Evolutionary conservation across 2,888 invertebrate species (phyloP), one percentile per base, ranked within the genome.

Genomic region (Cerceris rybyensis): DNA sequence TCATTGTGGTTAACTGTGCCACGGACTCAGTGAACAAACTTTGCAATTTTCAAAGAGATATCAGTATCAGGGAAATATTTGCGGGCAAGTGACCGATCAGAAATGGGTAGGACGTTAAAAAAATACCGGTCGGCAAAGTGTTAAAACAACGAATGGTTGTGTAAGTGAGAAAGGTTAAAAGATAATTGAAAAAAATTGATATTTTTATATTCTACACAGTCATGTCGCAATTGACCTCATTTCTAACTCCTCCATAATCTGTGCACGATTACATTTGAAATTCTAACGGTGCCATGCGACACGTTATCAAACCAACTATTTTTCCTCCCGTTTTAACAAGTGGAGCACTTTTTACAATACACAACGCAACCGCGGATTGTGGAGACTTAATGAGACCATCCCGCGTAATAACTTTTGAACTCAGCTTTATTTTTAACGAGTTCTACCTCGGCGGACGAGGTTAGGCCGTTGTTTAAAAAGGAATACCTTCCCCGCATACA

Each of bases 181-280:
- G 58, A 16, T 39, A 59, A 14, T 14, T 14, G 67, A 58, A 75
- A 72, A 75, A 68, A 70, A 70, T 70, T 54, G 57, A 52, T 58
- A 67, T 46, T 76, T 66, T 70, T 46, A 57, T 61, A 76, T 76
- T 71, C 64, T 63, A 39, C 59, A 50, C 46, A 49, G 39, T 14
- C 39, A 13, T 39, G 65, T 28, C 43, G 41, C 50, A 58, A 76
- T 70, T 60, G 65, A 58, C 76, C 63, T 9, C 57, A 55, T 76
- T 70, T 65, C 78, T 52, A 57, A 28, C 28, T 41, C 58, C 13
- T 49, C n/a, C 39, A 54, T 71, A 76, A 78, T 78, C 78, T 60
- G 50, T 8, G 14, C 46, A 39, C 59, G 55, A 68, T 71, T 71
- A 54, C 76, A 50, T 46, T 78, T 78, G 71, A 78, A 78, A 78